Conservation (phyloP, 2,113 vertebrate genomes). For the Oryzias woworae region DNA sequence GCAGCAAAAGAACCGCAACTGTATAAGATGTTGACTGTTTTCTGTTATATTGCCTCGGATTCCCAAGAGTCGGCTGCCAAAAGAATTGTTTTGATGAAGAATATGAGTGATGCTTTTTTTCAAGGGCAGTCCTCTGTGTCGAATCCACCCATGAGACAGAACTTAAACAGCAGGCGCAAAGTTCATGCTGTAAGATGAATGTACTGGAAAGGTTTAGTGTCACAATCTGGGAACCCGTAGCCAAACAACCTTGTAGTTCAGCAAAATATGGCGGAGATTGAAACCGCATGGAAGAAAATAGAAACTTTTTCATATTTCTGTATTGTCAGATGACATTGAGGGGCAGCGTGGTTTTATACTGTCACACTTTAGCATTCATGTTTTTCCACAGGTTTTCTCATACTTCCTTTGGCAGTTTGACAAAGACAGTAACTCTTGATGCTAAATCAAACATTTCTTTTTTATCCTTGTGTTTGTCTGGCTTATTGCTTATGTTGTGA, state of each 20-base stretch:
- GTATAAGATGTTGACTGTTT: conserved; percentile 58
- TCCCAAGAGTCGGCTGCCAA: conserved; percentile 56
- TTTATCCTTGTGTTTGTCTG: too few relatives aligned
- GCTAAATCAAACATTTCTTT: too few relatives aligned
- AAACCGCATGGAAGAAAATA: conserved; percentile 11
- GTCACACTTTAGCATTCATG: too few relatives aligned
- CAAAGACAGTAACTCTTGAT: too few relatives aligned
- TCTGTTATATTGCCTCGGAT: conserved; percentile 61
- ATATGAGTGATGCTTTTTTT: conserved; percentile 52
- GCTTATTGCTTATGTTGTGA: too few relatives aligned
- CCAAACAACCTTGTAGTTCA: neutral
- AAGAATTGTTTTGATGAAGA: conserved; percentile 61
- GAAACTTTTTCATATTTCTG: too few relatives aligned
- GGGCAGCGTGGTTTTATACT: too few relatives aligned
- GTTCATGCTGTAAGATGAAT: conserved; percentile 27
- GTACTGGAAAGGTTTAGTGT: conserved; percentile 1
- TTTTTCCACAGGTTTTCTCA: too few relatives aligned
- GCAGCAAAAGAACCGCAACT: conserved; percentile 35
- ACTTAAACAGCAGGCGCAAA: conserved; percentile 36
- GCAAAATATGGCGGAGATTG: neutral
- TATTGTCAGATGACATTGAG: too few relatives aligned
- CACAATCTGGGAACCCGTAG: neutral
- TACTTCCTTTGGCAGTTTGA: too few relatives aligned
- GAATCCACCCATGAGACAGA: conserved; percentile 13
- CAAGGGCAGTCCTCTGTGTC: conserved; percentile 29